Evolutionary conservation across 2,888 invertebrate species (phyloP).

Genomic region (Mesodorylaimus sp.): DNA sequence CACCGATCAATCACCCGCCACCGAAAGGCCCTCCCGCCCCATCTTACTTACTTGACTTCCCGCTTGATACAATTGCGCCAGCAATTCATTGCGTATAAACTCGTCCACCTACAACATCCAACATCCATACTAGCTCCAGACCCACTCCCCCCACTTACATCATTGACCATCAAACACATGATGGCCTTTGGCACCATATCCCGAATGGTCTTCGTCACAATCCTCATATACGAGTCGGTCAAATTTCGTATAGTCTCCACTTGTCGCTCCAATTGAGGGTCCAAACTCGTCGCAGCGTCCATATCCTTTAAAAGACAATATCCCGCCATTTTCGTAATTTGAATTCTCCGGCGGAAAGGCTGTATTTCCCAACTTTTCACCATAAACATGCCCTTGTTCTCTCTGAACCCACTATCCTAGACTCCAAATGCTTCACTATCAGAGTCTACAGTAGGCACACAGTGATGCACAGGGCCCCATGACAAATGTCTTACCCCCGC

Average conservation of each 20-base stretch:
- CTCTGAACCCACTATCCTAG: too few species aligned
- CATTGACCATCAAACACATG: conserved; percentile 31
- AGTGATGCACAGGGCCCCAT: too few species aligned
- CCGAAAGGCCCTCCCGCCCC: too few species aligned
- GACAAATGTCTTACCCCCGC: too few species aligned
- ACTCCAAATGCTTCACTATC: too few species aligned
- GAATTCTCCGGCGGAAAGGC: too few species aligned
- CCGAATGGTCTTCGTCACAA: conserved; percentile 32
- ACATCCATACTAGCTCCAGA: neutral
- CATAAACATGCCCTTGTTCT: too few species aligned
- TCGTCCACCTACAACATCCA: neutral
- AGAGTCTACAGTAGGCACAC: too few species aligned
- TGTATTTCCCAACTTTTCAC: too few species aligned
- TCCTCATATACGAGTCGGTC: conserved; percentile 34
- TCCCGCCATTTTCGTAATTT: too few species aligned
- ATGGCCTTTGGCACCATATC: conserved; percentile 34
- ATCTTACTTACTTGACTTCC: conserved; percentile 72
- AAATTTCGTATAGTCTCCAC: conserved; percentile 34
- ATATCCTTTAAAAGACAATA: neutral
- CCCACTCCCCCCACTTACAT: neutral
- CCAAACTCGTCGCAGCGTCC: conserved; percentile 32
- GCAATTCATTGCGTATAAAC: conserved; percentile 47
- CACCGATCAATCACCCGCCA: neutral
- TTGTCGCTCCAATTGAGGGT: conserved; percentile 33
- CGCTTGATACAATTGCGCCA: conserved; percentile 87